Percentiles rank a stretch among this genome's conserved stretches.
Evolutionary conservation across 2,113 vertebrate genomes (phyloP).

Genomic region (Calyptomena viridis): DNA sequence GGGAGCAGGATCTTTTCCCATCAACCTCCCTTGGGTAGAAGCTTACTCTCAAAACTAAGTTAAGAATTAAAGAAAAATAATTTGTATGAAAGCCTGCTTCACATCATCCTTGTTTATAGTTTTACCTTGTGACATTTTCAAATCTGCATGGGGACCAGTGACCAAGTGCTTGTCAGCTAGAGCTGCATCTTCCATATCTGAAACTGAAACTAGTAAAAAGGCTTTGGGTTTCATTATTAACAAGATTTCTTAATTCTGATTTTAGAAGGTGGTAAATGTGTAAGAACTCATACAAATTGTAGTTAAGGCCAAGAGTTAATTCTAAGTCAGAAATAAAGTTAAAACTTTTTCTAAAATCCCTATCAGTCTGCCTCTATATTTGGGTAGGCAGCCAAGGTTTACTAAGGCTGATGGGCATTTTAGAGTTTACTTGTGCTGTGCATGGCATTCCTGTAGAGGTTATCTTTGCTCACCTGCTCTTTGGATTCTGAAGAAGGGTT

Average conservation of each 20-base stretch:
- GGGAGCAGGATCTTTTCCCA: not conserved
- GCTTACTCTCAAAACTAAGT: not conserved
- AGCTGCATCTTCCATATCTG: not conserved
- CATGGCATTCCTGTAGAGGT: not conserved
- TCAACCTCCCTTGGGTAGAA: not conserved
- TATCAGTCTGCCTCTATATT: not conserved
- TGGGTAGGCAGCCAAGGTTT: not conserved
- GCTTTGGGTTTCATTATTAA: not conserved
- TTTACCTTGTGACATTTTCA: not conserved
- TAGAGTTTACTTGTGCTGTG: not conserved
- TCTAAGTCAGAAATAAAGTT: not conserved
- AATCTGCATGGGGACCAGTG: not conserved
- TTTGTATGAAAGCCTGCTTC: not conserved
- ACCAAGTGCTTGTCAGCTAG: not conserved
- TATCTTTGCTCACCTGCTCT: not conserved
- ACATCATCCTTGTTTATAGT: not conserved
- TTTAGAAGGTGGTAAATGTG: not conserved
- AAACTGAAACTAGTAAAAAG: not conserved
- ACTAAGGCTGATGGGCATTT: not conserved
- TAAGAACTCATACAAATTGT: not conserved
- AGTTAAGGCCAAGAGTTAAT: not conserved
- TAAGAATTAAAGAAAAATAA: not conserved
- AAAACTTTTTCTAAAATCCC: not conserved
- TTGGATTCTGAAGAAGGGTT: not conserved
- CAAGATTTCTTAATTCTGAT: not conserved